Base-by-base conservation (phyloP, 2,888 invertebrate genomes). In the Eupithecia exiguata region DNA sequence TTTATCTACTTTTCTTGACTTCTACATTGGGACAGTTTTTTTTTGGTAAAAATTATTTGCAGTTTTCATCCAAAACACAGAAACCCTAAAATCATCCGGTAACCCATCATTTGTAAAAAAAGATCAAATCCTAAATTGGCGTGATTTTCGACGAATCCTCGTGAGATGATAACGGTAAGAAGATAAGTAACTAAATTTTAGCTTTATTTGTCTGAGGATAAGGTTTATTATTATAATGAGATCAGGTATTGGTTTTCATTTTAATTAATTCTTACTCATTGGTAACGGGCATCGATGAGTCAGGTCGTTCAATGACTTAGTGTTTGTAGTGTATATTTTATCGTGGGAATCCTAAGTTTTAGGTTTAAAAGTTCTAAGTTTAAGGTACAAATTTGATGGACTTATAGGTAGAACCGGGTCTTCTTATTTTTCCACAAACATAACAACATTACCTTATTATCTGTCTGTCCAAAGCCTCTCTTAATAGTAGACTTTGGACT, bases 191-290 rank as follows among this genome's bases (percentile, higher is more conserved):
- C 72, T 62, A 69, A 72, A 74, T 74, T 73, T 63, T 88, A 78
- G 83, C 89, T 84, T 85, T 91, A 83, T 84, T 73, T 0, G 40
- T 38, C 76, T 61, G 21, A 16, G 36, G 10, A 78, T 82, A 90
- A 83, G 84, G 87, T 84, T 77, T 80, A 84, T 78, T 83, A 71
- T 71, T 79, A 62, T 79, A 79, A 72, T 78, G 79, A 70, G 77
- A 78, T 79, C 75, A 80, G 83, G 87, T 87, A 92, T 88, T 86
- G 87, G 84, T 86, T 88, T 85, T 79, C 85, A 81, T 89, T 92
- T 78, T 93, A 93, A 94, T 94, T 93, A 92, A 90, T 92, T 91
- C 88, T 93, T 92, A 92, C 86, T 93, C 92, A 92, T 87, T 83
- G 86, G 88, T 92, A 93, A 92, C 92, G 90, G 92, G 80, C 84